Base-by-base conservation (phyloP, 2,888 invertebrate species). In the Drosophila affinis region DNA sequence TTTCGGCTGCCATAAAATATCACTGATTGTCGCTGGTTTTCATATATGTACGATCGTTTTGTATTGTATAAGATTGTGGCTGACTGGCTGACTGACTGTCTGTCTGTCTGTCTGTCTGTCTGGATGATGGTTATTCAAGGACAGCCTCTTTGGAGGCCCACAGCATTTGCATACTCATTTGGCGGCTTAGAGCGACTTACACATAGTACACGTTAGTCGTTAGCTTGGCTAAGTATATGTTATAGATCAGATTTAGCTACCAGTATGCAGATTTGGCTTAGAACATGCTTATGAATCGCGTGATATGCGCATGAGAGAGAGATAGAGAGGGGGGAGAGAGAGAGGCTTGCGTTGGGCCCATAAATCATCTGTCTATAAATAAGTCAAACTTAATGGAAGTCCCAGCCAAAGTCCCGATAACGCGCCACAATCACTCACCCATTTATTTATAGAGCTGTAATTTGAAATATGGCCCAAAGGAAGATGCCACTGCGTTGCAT, bases 351-450 rank as follows among this genome's bases (percentile, higher is more conserved):
- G 18, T 46, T n/a, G 51, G 44, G 47, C 48, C 53, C 80, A 87
- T 88, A 89, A 84, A 88, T 88, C 87, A 85, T 68, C 44, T 62
- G 54, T 59, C 84, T 81, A 85, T 89, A 85, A 85, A 85, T 89
- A 85, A 85, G 84, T 60, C 84, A 68, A 75, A 75, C 59, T 87
- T 87, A 88, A 85, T 85, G 89, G 85, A 67, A 61, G 54, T 71
- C 62, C 54, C 52, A 65, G 72, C 47, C 53, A 52, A 47, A 72
- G 69, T 62, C 49, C 18, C 81, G 89, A 85, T 89, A 85, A 78
- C 74, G 57, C 70, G 52, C 65, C 69, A 77, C 75, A 87, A 85
- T 85, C 86, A 87, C 74, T 85, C 85, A 85, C 72, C 5, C 32
- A 54, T 62, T 76, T 87, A 85, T 89, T 87, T 89, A 78, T 85